A percentile compares a stretch with the other conserved stretches of the same genome.
These are phyloP conservation scores for Gonioctena quinquepunctata DNA, from an alignment of 1,140 invertebrate genomes.

Conservation along the genomic window DNA sequence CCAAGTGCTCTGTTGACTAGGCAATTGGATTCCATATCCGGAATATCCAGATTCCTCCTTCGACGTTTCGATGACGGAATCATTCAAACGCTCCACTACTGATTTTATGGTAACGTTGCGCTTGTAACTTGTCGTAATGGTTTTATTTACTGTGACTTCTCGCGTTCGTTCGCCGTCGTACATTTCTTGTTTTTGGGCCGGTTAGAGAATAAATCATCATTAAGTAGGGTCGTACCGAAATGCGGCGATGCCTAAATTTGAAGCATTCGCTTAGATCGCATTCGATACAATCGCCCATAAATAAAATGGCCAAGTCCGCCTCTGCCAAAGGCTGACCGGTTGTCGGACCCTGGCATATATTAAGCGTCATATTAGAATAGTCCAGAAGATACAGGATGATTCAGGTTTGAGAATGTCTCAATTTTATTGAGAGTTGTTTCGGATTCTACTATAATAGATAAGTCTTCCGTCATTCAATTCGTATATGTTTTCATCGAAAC, in stretches of 20 bases:
- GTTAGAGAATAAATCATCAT: background rate
- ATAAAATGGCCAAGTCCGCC: slow-evolving; percentile 2
- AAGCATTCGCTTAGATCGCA: background rate
- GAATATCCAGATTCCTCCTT: background rate
- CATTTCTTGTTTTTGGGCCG: background rate
- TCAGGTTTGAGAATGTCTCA: too few relatives aligned
- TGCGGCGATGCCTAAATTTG: slow-evolving; percentile 1
- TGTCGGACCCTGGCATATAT: slow-evolving; percentile 21
- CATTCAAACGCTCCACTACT: background rate
- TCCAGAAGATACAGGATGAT: too few relatives aligned
- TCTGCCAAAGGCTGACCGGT: slow-evolving; percentile 10
- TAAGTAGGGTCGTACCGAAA: background rate
- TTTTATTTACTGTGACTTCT: background rate
- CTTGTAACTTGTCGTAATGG: background rate
- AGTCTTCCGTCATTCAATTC: background rate
- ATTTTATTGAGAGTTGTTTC: too few relatives aligned
- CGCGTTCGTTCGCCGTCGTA: background rate
- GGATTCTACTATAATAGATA: too few relatives aligned
- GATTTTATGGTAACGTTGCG: background rate
- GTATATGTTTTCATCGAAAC: too few relatives aligned
- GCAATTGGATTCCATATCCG: too few relatives aligned
- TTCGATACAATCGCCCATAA: slow-evolving; percentile 10
- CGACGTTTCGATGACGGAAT: too few relatives aligned
- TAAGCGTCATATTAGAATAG: slow-evolving; percentile 28
- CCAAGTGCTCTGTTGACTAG: too few relatives aligned